Evolutionary conservation across 2,888 invertebrate species (phyloP).

Genomic region (Thyatira batis): DNA sequence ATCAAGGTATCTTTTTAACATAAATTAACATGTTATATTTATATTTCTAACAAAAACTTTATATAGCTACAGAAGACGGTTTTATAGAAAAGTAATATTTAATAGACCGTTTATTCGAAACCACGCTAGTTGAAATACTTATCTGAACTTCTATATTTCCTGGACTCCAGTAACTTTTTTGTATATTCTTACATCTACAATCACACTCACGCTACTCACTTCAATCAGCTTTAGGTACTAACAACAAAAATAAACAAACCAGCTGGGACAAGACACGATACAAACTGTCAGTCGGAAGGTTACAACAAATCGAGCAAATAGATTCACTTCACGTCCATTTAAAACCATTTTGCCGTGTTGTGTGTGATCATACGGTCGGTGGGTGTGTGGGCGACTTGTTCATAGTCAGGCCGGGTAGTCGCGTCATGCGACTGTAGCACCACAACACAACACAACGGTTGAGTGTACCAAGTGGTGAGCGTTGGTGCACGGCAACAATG

Average conservation of each 20-base stretch:
- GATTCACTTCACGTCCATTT: not conserved
- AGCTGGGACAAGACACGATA: not conserved
- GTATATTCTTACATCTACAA: not conserved
- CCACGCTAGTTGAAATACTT: too few relatives aligned
- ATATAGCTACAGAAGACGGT: too few relatives aligned
- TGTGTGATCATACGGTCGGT: not conserved
- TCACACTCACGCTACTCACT: not conserved
- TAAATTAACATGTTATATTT: too few relatives aligned
- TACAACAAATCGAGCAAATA: not conserved
- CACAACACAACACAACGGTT: not conserved
- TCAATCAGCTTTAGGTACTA: not conserved
- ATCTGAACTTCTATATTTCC: too few relatives aligned
- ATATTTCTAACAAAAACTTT: too few relatives aligned
- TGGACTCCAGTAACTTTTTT: too few relatives aligned
- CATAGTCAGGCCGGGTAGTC: not conserved
- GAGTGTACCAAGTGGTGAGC: not conserved
- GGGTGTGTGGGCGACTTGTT: not conserved
- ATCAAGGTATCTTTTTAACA: too few relatives aligned
- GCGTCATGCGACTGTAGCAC: not conserved
- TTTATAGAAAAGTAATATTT: too few relatives aligned
- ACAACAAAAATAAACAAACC: not conserved
- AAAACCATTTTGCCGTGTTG: not conserved
- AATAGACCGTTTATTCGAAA: too few relatives aligned
- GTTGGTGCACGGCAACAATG: conserved; percentile 10
- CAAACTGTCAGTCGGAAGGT: not conserved